phyloP scores from a whole-genome alignment of 2,888 invertebrate genomes.

The Galerucella calmariensis region DNA sequence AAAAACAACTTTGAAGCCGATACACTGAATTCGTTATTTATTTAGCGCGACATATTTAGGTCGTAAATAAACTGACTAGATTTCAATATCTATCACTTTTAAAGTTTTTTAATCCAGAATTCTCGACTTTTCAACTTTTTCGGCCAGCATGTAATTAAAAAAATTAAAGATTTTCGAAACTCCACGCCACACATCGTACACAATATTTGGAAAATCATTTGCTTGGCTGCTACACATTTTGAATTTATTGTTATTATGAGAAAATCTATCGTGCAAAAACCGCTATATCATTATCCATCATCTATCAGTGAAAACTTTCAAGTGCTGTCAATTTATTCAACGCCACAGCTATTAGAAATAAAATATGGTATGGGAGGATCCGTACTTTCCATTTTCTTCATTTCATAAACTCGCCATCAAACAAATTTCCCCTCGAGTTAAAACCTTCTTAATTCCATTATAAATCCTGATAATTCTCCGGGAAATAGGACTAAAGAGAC shows the following conservation, averaged over 20 bases:
- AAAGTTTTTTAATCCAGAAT: no score
- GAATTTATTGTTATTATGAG: neutral
- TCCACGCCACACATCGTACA: no score
- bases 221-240: neutral
- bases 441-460: neutral
- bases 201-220: no score
- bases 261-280: constrained; percentile 37
- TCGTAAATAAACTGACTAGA: no score
- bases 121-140: no score
- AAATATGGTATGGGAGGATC: constrained; percentile 46
- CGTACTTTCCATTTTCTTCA: constrained; percentile 47
- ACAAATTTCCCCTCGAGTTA: constrained; percentile 46
- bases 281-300: constrained; percentile 57
- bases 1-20: no score
- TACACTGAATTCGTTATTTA: no score
- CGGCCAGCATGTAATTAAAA: no score
- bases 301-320: constrained; percentile 58
- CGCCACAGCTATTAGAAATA: constrained; percentile 53
- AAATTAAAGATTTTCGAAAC: no score
- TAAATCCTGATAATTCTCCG: neutral
- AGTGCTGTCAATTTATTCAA: constrained; percentile 55
- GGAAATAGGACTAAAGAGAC: no score
- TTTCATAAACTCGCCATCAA: constrained; percentile 44
- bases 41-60: no score
- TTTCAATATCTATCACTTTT: no score